A percentile compares a stretch with the other conserved stretches of the same genome.
Conservation (phyloP, 2,113 vertebrate species). For the Chitala chitala region DNA sequence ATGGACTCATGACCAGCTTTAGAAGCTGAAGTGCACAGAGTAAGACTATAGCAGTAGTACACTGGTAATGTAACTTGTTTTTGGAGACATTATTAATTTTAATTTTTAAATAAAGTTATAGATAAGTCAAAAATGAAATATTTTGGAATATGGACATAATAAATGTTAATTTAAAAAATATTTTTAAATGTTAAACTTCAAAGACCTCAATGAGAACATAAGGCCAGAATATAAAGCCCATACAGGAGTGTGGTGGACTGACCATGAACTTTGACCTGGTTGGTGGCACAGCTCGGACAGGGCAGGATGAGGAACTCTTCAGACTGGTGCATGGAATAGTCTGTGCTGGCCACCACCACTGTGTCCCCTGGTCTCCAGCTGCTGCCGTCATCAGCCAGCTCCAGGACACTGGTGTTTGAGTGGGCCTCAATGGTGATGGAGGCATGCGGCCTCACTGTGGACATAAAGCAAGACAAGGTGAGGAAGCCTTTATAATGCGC, state of each 20-base stretch:
- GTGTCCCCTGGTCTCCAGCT: slow-evolving; percentile 63
- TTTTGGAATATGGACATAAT: too few relatives aligned
- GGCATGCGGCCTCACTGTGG: slow-evolving; percentile 80
- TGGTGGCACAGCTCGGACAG: slow-evolving; percentile 60
- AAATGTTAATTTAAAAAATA: background rate
- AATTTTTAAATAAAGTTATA: background rate
- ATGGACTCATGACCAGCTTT: too few relatives aligned
- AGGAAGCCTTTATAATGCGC: background rate
- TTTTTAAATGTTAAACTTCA: background rate
- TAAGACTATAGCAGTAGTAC: too few relatives aligned
- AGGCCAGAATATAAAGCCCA: background rate
- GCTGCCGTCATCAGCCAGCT: slow-evolving; percentile 51
- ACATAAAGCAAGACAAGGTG: background rate
- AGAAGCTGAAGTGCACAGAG: too few relatives aligned
- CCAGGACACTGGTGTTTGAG: slow-evolving; percentile 67
- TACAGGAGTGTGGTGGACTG: slow-evolving; percentile 31
- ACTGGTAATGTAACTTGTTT: too few relatives aligned
- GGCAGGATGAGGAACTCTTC: slow-evolving; percentile 72
- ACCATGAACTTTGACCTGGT: slow-evolving; percentile 86
- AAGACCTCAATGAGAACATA: too few relatives aligned
- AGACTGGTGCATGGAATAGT: slow-evolving; percentile 79
- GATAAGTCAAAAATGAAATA: too few relatives aligned
- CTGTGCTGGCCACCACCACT: slow-evolving; percentile 70
- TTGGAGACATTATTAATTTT: background rate
- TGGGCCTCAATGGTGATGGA: slow-evolving; percentile 72